Evolutionary conservation across 1,140 invertebrate species (phyloP), one percentile per base, ranked within the genome.

Genomic region (Apis laboriosa): DNA sequence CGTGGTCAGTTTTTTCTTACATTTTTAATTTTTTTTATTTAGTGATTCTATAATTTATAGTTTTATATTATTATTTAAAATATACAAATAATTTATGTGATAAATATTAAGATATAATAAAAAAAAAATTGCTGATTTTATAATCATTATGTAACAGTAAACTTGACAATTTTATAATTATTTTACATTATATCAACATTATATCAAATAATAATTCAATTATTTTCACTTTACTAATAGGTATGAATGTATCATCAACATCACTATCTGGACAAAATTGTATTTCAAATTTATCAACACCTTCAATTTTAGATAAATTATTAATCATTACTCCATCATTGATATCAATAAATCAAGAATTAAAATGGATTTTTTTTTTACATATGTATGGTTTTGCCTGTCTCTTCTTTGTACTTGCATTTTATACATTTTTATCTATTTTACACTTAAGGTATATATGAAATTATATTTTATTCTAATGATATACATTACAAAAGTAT

Each of bases 351-450:
- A 92, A 93, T 73, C 86, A 92, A 60, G 92, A 95, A 55, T 85
- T 94, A 55, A 92, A 90, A 89, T 96, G 95, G 95, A 92, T 93
- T 51, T 95, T 96, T 90, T 91, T 95, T 68, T 89, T 96, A 49
- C 95, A 96, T 86, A 94, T 94, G 8, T 96, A 96, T 84, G 95
- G 95, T 55, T 95, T 96, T 85, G 95, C 94, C 76, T 95, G 95
- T 73, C 94, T 96, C 43, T 96, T 96, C 91, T 94, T 95, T 90
- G 93, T 96, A 90, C 93, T 96, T 55, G 94, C 95, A 58, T 96
- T 95, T 90, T 96, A 95, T 88, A 94, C 95, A 28, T 95, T 96
- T 88, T 95, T 96, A 91, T 96, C 96, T 63, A 95, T 96, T 85
- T 89, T 96, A 81, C 95, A 96, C 87, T 94, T 96, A 84, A 95